Base-by-base conservation (phyloP, 2,113 vertebrate species). In the Tylochromis polylepis region DNA sequence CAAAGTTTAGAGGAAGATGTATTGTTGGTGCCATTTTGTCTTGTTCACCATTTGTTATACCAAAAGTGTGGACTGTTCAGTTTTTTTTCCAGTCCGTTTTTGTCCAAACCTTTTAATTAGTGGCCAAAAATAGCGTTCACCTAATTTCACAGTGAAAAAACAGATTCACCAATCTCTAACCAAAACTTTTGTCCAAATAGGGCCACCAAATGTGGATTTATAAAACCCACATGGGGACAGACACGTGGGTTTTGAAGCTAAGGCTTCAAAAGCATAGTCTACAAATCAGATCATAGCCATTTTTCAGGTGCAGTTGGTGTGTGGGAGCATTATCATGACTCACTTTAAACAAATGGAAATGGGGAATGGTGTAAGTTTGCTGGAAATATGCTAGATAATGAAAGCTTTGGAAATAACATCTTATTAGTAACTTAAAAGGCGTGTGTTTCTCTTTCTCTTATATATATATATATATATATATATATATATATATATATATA, bases 61-160 rank as follows among this genome's bases (percentile, higher is more conserved):
- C 12, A 14, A 46, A 46, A 46, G 43, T 46, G 43, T 46, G 43
- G 11, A 3, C 43, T 46, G 43, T 12, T 5, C 43, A 2, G 12
- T 12, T 14, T 46, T 46, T 49, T 49, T 43, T 11, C 10, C 46
- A 49, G 46, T 6, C 14, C 14, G 15, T 49, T 49, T 49, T 14
- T 14, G 14, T 49, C 6, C 18, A 18, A 49, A 16, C 46, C 15
- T 49, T 14, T 18, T 18, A 49, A 16, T 49, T 5, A 49, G 5
- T 14, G 7, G 15, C 3, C 6, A 51, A 18, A 51, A 51, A 18
- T 51, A 43, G 41, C 0, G 0, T 46, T 46, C 22, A 72, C 1
- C 0, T 49, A 46, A 46, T 72, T 46, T 72, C 8, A 29, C 5
- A 29, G 5, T 49, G 67, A 72, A 72, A 72, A 18, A 18, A 29